These are phyloP conservation scores for Bicyclus anynana DNA, from an alignment of 1,140 invertebrate species.

Conservation along the genomic window DNA sequence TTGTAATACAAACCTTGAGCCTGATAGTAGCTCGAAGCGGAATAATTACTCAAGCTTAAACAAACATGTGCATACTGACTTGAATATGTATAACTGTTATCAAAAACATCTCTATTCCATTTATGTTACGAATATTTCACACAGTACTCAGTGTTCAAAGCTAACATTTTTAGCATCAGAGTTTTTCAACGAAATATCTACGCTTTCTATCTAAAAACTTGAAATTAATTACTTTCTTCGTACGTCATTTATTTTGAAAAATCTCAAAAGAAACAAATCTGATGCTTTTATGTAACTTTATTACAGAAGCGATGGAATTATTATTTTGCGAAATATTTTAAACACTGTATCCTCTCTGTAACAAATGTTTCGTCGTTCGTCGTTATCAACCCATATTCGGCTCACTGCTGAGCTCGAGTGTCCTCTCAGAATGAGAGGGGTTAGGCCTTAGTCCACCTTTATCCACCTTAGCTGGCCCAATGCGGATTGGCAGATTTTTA, in stretches of 20 bases:
- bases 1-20: constrained; percentile 47
- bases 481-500: too few species aligned
- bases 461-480: too few species aligned
- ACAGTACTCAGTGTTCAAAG: neutral
- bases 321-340: too few species aligned
- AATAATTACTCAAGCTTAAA: constrained; percentile 39
- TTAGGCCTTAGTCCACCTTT: too few species aligned
- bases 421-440: too few species aligned
- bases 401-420: too few species aligned
- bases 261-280: too few species aligned
- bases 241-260: neutral
- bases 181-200: neutral
- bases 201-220: neutral
- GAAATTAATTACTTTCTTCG: neutral
- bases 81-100: constrained; percentile 3
- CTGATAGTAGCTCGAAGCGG: constrained; percentile 32
- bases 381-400: too few species aligned
- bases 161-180: neutral
- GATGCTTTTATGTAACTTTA: too few species aligned
- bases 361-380: too few species aligned
- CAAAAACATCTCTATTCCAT: neutral
- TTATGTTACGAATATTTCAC: constrained; percentile 6
- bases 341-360: too few species aligned
- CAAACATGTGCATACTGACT: constrained; percentile 8
- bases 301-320: too few species aligned